phyloP scores from a whole-genome alignment of 92 coral and sea anemone genomes.

The Hydrozoanthus gracilis region DNA sequence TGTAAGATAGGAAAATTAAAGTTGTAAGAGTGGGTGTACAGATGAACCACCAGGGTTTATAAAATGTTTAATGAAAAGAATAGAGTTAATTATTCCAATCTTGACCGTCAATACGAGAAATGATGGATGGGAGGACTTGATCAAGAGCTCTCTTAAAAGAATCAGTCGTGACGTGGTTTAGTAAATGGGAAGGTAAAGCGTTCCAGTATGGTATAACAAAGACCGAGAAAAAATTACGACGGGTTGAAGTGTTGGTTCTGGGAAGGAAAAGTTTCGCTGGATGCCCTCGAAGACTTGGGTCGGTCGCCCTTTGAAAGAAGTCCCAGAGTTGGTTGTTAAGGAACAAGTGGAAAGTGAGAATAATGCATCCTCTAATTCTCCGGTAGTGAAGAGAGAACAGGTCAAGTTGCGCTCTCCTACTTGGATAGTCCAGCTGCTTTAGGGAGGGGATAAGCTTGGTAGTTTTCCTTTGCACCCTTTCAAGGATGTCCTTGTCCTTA shows the following conservation, averaged over 20 bases:
- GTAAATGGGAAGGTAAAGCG: background rate
- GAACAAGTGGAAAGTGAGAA: background rate
- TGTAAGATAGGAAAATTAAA: too few relatives aligned
- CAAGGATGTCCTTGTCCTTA: background rate
- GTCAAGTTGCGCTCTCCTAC: background rate
- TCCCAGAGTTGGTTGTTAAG: background rate
- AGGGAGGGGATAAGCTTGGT: background rate
- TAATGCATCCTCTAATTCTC: background rate
- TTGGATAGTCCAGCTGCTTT: background rate
- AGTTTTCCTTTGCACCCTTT: background rate
- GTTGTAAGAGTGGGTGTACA: too few relatives aligned
- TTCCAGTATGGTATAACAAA: background rate
- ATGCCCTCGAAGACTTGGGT: background rate
- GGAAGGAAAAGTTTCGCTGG: background rate
- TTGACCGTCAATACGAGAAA: background rate
- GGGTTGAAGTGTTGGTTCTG: background rate
- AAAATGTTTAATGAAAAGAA: too few relatives aligned
- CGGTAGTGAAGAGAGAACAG: background rate
- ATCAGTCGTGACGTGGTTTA: background rate
- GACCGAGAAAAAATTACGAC: background rate
- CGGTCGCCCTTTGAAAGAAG: too few relatives aligned
- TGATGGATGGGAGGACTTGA: background rate
- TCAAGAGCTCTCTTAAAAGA: background rate
- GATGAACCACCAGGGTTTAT: too few relatives aligned
- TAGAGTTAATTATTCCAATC: too few relatives aligned